phyloP scores from a whole-genome alignment of 2,797 vertebrate genomes.

The Alectoris magna region DNA sequence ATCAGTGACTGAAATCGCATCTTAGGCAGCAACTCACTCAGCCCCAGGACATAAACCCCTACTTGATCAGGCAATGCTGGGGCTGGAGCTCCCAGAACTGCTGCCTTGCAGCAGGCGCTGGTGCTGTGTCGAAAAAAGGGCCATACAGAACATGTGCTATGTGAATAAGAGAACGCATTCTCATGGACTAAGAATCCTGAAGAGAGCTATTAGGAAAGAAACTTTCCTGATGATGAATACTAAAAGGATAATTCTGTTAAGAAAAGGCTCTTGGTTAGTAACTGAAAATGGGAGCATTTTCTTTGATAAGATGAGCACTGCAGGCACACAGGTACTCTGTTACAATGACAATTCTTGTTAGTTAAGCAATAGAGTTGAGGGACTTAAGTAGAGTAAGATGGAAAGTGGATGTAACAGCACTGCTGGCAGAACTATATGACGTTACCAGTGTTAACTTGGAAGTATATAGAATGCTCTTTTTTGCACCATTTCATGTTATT shows the following conservation, averaged over 20 bases:
- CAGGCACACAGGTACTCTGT: background rate
- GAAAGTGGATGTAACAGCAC: background rate
- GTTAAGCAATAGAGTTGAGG: background rate
- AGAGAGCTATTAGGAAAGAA: background rate
- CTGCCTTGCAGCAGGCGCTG: background rate
- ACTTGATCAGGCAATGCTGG: fast-evolving
- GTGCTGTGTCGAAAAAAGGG: background rate
- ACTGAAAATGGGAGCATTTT: background rate
- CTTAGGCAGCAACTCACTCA: background rate
- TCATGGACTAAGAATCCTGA: background rate
- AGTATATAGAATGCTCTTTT: background rate
- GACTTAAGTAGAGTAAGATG: background rate
- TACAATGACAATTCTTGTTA: background rate
- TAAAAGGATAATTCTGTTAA: background rate
- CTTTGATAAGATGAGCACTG: background rate
- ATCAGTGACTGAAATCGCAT: background rate
- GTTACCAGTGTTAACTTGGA: background rate
- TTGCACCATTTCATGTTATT: background rate
- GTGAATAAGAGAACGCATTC: background rate
- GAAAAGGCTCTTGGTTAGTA: background rate
- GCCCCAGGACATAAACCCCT: background rate
- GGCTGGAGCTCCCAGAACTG: background rate
- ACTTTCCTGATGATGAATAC: background rate
- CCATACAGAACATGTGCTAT: background rate
- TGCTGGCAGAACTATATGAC: background rate